phyloP scores from a whole-genome alignment of 2,113 vertebrate genomes.

The Hemichromis elongatus region DNA sequence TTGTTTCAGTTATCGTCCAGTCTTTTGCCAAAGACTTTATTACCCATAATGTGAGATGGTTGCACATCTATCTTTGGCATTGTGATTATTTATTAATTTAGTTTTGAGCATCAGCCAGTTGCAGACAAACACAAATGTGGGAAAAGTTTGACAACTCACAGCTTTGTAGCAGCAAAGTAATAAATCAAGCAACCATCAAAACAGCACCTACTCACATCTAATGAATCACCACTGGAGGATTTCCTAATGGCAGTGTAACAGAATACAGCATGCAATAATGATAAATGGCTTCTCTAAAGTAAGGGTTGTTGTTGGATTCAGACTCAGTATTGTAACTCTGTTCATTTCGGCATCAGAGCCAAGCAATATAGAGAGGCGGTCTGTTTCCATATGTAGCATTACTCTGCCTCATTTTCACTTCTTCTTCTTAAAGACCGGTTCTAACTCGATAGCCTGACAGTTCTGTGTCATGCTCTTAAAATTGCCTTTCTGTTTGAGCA shows the following conservation, averaged over 20 bases:
- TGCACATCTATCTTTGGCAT: background rate
- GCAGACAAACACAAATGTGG: background rate
- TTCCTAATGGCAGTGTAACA: conserved; percentile 27
- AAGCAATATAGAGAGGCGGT: background rate
- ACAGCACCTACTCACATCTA: conserved; percentile 21
- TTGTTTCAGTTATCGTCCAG: background rate
- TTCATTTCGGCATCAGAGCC: background rate
- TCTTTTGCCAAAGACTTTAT: background rate
- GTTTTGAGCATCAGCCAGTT: background rate
- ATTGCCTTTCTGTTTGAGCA: background rate
- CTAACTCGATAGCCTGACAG: conserved; percentile 20
- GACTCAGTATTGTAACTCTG: background rate
- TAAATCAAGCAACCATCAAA: conserved; percentile 38
- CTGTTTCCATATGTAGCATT: background rate
- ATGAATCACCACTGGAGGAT: conserved; percentile 30
- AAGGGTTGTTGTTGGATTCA: background rate
- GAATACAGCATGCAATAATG: conserved; percentile 8
- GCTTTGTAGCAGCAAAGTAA: conserved; percentile 20
- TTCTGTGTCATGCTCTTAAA: conserved; percentile 15
- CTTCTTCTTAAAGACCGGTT: background rate
- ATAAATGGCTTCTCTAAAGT: conserved; percentile 15
- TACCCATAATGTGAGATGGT: background rate
- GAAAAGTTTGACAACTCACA: conserved; percentile 1
- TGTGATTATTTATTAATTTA: background rate
- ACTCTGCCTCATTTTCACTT: background rate